Evolutionary conservation across 2,113 vertebrate genomes (phyloP), one percentile per base, ranked within the genome.

Genomic region (Cephalopholis sonnerati): DNA sequence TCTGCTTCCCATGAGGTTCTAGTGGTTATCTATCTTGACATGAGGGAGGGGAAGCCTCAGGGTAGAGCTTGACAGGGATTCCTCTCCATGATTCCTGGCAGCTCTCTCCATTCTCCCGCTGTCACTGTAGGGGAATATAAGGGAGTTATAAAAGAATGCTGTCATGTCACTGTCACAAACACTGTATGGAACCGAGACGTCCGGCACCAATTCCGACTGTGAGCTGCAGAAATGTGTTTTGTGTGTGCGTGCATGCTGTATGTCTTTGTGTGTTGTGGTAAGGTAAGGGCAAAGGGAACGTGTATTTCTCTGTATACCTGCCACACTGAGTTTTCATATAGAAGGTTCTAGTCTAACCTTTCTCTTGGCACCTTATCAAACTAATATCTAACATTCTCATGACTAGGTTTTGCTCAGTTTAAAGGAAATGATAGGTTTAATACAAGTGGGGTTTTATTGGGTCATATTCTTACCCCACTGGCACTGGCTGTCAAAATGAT

Each of bases 131-230:
- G 87, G 71, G 81, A 87, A 87, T 86, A 82, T 81, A 80, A 90
- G 83, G 82, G 61, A 89, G 79, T 81, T 85, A 90, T 89, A 90
- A 92, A 92, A 89, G 88, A 90, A 73, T 32, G 80, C 87, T 90
- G 90, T 90, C 89, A 91, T 94, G 89, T 92, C 82, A 91, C 82
- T 91, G 90, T 92, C 91, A 87, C 70, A 86, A 75, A 87, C 82
- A 87, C 61, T 86, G 71, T 89, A 65, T 84, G 79, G 61, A 82
- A 64, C 53, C 16, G 32, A 84, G 79, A 66, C 25, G 61, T 87
- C 80, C 75, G 3, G 63, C 70, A n/a, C 24, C 51, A 50, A 3
- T 74, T 59, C 18, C 5, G 9, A 54, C 48, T 77, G 48, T 71
- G 85, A 74, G 65, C 81, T 58, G 67, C 77, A 71, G 63, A 74